Conservation (phyloP, 1,140 invertebrate genomes). For the Ptiloglossa arizonensis region DNA sequence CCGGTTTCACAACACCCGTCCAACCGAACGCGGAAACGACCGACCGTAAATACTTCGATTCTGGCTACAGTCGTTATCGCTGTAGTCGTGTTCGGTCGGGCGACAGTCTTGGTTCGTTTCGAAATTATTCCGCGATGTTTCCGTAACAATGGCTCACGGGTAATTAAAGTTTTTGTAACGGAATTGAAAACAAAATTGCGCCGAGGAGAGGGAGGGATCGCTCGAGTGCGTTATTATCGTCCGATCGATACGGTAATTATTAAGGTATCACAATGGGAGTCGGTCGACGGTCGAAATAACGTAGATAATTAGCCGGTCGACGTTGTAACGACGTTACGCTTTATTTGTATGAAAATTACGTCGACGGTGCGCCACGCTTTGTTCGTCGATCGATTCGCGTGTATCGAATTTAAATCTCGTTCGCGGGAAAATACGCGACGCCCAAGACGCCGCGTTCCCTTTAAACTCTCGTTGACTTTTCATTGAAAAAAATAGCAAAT, state of each 20-base stretch:
- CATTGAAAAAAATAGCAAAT: too few species aligned
- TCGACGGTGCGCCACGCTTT: slow-evolving; percentile 10
- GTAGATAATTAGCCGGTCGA: slow-evolving; percentile 26
- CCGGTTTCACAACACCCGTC: too few species aligned
- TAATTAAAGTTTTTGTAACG: neutral
- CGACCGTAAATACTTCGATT: neutral
- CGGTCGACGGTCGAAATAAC: slow-evolving; percentile 24
- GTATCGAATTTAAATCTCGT: slow-evolving; percentile 2
- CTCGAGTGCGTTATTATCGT: neutral
- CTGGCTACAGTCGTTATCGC: neutral
- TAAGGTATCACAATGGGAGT: slow-evolving; percentile 19
- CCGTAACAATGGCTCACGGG: neutral
- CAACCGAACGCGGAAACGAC: neutral
- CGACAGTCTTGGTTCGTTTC: neutral
- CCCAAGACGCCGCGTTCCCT: too few species aligned
- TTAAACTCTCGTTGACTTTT: too few species aligned
- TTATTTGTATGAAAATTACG: slow-evolving; percentile 27
- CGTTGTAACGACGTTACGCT: slow-evolving; percentile 14
- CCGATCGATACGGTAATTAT: slow-evolving; percentile 29
- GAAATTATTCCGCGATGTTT: neutral
- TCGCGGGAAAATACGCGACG: too few species aligned
- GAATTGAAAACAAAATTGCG: neutral
- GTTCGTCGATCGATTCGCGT: slow-evolving; percentile 19
- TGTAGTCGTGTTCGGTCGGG: too few species aligned
- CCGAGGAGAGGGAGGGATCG: neutral